Evolutionary conservation across 1,140 invertebrate species (phyloP).

Genomic region (Forficula auricularia): DNA sequence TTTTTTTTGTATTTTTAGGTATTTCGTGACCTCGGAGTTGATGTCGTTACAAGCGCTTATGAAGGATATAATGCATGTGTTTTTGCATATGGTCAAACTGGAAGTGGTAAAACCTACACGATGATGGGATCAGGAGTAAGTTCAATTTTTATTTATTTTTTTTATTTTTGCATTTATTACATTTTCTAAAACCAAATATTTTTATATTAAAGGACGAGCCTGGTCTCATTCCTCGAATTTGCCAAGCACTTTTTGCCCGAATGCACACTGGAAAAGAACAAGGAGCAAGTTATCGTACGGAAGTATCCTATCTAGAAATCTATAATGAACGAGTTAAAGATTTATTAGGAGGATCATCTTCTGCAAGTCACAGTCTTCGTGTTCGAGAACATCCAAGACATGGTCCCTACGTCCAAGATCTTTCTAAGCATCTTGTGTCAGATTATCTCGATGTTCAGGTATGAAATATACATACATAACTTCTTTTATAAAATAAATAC

Average conservation of each 20-base stretch:
- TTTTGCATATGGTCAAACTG: slow-evolving; percentile 88
- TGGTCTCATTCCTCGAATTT: slow-evolving; percentile 75
- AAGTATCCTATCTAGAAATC: slow-evolving; percentile 78
- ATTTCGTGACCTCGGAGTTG: slow-evolving; percentile 70
- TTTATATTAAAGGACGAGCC: slow-evolving; percentile 43
- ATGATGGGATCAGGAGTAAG: slow-evolving; percentile 84
- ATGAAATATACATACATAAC: too few relatives aligned
- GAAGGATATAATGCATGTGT: slow-evolving; percentile 95
- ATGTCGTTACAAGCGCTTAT: slow-evolving; percentile 86
- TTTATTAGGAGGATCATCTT: slow-evolving; percentile 44
- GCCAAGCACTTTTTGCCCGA: slow-evolving; percentile 53
- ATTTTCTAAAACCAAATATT: slow-evolving; percentile 1
- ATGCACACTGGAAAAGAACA: slow-evolving; percentile 61
- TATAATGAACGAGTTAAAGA: slow-evolving; percentile 85
- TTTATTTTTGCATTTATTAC: slow-evolving; percentile 6
- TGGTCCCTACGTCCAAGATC: slow-evolving; percentile 86
- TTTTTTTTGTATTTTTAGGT: slow-evolving; percentile 38
- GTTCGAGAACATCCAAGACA: slow-evolving; percentile 82
- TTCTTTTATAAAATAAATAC: too few relatives aligned
- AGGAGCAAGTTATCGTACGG: slow-evolving; percentile 63
- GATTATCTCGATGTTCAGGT: slow-evolving; percentile 72
- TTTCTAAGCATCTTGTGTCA: slow-evolving; percentile 68
- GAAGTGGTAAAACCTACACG: slow-evolving; percentile 92
- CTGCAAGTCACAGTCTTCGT: slow-evolving; percentile 42
- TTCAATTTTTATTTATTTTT: slow-evolving; percentile 13